Evolutionary conservation across 1,140 invertebrate species (phyloP).

Genomic region (Drosophila chauvacae): DNA sequence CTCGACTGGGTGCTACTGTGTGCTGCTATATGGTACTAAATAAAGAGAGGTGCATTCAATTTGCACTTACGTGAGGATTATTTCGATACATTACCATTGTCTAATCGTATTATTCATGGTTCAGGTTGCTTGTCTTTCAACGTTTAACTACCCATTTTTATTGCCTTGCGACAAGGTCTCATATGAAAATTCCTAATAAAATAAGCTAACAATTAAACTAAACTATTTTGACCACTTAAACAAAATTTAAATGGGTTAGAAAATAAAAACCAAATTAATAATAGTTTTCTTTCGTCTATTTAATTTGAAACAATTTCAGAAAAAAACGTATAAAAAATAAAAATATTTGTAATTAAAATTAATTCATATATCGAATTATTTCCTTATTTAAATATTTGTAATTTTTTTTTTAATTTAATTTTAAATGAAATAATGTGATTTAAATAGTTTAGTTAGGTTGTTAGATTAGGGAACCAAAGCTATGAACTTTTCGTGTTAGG

Average conservation of each 20-base stretch:
- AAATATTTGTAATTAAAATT: no score
- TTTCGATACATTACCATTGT: not conserved
- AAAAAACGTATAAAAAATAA: not conserved
- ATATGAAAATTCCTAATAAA: not conserved
- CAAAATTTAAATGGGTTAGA: not conserved
- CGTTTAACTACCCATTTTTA: not conserved
- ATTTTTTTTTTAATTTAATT: no score
- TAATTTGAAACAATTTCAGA: not conserved
- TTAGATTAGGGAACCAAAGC: no score
- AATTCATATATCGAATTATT: no score
- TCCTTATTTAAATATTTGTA: no score
- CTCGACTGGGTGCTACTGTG: constrained; percentile 35
- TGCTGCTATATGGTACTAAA: not conserved
- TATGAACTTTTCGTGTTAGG: no score
- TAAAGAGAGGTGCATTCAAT: constrained; percentile 1
- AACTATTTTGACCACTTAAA: not conserved
- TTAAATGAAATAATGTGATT: no score
- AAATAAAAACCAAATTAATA: not conserved
- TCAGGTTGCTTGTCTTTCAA: constrained; percentile 1
- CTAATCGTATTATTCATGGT: not conserved
- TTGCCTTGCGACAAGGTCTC: not conserved
- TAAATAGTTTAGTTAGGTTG: no score
- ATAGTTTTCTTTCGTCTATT: not conserved
- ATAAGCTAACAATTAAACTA: not conserved
- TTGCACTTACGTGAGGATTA: constrained; percentile 12